Evolutionary conservation across 2,113 vertebrate genomes (phyloP), one percentile per base, ranked within the genome.

Genomic region (Arizona elegans): DNA sequence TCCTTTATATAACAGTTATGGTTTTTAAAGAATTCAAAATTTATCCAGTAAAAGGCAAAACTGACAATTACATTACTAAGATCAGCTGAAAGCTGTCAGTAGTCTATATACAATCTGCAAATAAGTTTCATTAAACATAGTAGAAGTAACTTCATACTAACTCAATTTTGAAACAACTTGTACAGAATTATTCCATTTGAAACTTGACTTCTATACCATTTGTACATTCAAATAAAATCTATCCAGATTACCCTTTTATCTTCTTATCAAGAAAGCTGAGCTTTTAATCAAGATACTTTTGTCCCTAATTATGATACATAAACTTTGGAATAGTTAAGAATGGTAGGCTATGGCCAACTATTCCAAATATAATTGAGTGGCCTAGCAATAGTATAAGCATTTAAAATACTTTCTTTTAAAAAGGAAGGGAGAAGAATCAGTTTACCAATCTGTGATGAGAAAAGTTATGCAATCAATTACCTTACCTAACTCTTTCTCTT

Each of bases 181-280:
- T 81, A 38, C 43, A 56, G 33, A 33, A 26, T 23, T 11, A 10
- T 5, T 56, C 17, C 33, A 65, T 17, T 65, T 90, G 21, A 75
- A 33, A 62, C 19, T 8, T 90, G 50, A n/a, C 26, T 21, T 50
- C 15, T 26, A 5, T 24, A 90, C 23, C 43, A 2, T 91, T 93
- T 75, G 88, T 86, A 58, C n/a, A 95, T 86, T 91, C 92, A 92
- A 92, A 93, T 50, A 54, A 52, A 55, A 90, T 24, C 91, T 89
- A 75, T 24, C 75, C 93, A 55, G n/a, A 89, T 38, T 85, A 50
- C 15, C 92, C 95, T 81, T 89, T 91, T 94, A 95, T 87, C 90
- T 26, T 96, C 86, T 88, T 88, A 87, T 92, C 59, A 26, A 47
- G 3, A 8, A 88, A 85, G 53, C 47, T 87, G 52, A 90, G 38